Base-by-base conservation (phyloP, 2,797 vertebrate species). In the Orientallactaga sibirica region DNA sequence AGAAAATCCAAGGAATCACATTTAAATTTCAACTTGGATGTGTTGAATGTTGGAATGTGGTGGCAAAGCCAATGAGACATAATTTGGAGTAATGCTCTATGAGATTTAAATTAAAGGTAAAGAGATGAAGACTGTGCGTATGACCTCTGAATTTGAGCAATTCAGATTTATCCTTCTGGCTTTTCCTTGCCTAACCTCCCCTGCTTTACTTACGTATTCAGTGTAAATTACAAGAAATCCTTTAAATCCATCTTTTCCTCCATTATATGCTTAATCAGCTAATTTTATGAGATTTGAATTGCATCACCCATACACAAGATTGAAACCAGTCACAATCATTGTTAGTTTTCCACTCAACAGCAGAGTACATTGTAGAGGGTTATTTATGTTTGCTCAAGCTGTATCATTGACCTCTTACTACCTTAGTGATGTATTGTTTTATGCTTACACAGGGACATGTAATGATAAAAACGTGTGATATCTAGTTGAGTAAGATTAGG, bases 1-100 rank as follows among this genome's bases (percentile, higher is more conserved):
- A 70, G 67, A 64, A 85, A 84, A 91, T 14, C 9, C 52, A 84
- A 41, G 67, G 14, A 48, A 61, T 84, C 79, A 27, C 16, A 37
- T 73, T 80, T 92, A 10, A 94, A 43, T 64, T 78, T 86, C 33
- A 91, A 3, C 80, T 86, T 89, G 67, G 55, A 66, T 77, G 43
- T 27, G 25, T n/a, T 86, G 75, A 20, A 5, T 62, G 16, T 71
- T 70, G 66, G 25, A 91, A 14, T 12, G 80, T 52, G 2, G 2
- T 12, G 0, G 19, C n/a, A 10, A 83, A 11, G 20, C 16, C 11
- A 85, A 15, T 55, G 33, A 71, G 7, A 25, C 61, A n/a, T 29
- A 64, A 27, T 9, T 91, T 94, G 93, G 67, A 64, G 11, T 80
- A 58, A 19, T 84, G 43, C 18, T 84, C 5, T 76, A 27, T 48